Percentiles rank a stretch among this genome's conserved stretches.
Conservation (phyloP, 2,888 invertebrate genomes). For the Hipparchia sbordonii region DNA sequence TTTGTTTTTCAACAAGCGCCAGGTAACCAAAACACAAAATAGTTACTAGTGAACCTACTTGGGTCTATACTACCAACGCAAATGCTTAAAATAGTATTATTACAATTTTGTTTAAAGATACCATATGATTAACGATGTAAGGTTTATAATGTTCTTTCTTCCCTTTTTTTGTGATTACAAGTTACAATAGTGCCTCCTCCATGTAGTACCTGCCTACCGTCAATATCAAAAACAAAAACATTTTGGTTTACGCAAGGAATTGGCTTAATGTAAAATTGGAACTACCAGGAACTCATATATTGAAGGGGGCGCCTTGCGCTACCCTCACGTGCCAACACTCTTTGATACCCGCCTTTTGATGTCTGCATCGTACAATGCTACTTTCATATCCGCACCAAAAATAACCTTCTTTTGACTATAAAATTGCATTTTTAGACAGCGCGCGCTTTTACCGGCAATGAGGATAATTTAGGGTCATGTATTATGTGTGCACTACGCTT, state of each 20-base stretch:
- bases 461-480: slow-evolving; percentile 33
- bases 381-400: slow-evolving; percentile 65
- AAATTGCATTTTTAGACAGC: slow-evolving; percentile 61
- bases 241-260: slow-evolving; percentile 38
- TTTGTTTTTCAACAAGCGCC: no score
- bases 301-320: slow-evolving; percentile 61
- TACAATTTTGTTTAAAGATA: no score
- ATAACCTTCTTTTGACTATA: slow-evolving; percentile 59
- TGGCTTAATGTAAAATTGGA: slow-evolving; percentile 57
- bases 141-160: no score
- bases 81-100: no score
- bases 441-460: slow-evolving; percentile 44
- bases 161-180: no score
- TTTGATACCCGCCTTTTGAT: slow-evolving; percentile 78
- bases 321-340: slow-evolving; percentile 61
- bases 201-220: neutral
- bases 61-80: no score
- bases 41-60: neutral
- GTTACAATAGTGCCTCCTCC: no score
- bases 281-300: slow-evolving; percentile 62
- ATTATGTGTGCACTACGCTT: slow-evolving; percentile 23
- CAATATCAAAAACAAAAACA: slow-evolving; percentile 33
- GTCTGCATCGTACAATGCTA: slow-evolving; percentile 72
- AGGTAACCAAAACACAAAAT: neutral
- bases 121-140: no score